Evolutionary conservation across 2,113 vertebrate genomes (phyloP).

Genomic region (Pelmatolapia mariae): DNA sequence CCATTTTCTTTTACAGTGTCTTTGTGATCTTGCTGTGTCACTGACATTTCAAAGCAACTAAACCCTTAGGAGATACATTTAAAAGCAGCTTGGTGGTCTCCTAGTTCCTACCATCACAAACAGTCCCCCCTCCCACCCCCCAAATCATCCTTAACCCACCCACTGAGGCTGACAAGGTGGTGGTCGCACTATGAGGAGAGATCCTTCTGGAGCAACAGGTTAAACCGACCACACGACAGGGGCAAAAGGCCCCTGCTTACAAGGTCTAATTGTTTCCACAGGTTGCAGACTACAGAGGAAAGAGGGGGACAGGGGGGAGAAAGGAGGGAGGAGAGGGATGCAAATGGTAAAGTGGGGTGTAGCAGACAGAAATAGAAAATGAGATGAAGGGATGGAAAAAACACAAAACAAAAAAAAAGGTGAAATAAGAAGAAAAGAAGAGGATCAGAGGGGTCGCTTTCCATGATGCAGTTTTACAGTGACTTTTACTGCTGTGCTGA

Average conservation of each 20-base stretch:
- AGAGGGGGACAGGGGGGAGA: background rate
- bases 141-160: constrained; percentile 51
- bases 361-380: background rate
- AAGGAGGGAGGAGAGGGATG: constrained; percentile 9
- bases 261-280: constrained; percentile 72
- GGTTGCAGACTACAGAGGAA: constrained; percentile 57
- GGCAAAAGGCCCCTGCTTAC: constrained; percentile 49
- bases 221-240: constrained; percentile 62
- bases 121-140: background rate
- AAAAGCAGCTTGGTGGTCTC: constrained; percentile 54
- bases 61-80: constrained; percentile 15
- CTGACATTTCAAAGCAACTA: background rate
- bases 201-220: constrained; percentile 56
- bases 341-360: background rate
- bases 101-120: constrained; percentile 23
- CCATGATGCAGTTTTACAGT: constrained; percentile 59
- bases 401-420: background rate
- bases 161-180: constrained; percentile 43
- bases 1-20: background rate
- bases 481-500: constrained; percentile 57
- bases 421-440: background rate
- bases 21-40: background rate
- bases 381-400: constrained; percentile 15
- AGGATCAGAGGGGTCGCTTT: constrained; percentile 22
- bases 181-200: constrained; percentile 37